These are phyloP conservation scores for Polietes domitor DNA, from an alignment of 2,888 invertebrate genomes.

Conservation along the genomic window DNA sequence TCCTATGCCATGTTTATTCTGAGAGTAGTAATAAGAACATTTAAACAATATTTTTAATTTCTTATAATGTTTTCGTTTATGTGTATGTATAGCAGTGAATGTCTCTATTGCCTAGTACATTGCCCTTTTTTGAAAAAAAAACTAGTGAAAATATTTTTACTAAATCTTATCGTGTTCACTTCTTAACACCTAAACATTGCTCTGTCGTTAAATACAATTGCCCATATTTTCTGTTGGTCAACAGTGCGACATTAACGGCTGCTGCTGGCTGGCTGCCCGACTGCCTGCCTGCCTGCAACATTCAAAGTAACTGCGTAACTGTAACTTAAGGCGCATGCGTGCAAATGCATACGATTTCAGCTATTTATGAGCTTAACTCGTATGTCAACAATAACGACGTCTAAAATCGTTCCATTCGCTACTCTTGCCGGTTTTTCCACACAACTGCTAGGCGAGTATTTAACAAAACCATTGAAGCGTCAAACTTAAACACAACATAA, in stretches of 20 bases:
- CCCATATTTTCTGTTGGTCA: background rate
- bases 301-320: background rate
- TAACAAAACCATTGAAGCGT: conserved; percentile 65
- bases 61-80: no score
- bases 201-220: background rate
- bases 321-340: conserved; percentile 62
- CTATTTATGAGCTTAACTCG: conserved; percentile 51
- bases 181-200: background rate
- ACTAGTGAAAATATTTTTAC: background rate
- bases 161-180: background rate
- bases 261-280: conserved; percentile 10
- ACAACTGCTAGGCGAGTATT: conserved; percentile 22
- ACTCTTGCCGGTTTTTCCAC: conserved; percentile 2
- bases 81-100: no score
- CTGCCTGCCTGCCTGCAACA: background rate
- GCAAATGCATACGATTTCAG: conserved; percentile 50
- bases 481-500: conserved; percentile 49
- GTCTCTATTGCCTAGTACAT: no score
- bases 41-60: no score
- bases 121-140: no score
- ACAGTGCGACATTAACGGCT: conserved; percentile 21
- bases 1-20: no score
- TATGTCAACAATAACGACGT: conserved; percentile 41
- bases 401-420: background rate
- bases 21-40: no score